Base-by-base conservation (phyloP, 2,888 invertebrate species). In the Pogonocherus hispidulus region DNA sequence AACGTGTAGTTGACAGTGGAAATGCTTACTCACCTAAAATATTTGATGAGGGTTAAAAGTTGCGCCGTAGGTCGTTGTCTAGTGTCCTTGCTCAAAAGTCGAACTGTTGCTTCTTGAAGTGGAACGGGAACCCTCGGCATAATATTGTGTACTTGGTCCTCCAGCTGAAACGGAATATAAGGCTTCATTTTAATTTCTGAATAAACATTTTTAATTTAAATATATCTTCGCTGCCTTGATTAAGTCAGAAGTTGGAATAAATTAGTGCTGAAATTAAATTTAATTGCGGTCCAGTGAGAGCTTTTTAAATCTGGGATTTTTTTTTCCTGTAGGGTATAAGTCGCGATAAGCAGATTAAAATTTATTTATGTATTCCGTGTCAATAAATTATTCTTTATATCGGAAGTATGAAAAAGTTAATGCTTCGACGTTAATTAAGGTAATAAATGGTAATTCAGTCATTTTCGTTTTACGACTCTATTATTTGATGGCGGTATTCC, bases 41-140 rank as follows among this genome's bases (percentile, higher is more conserved):
- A 96, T 83, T 94, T 94, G 84, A 95, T 94, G 79, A 97, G 90
- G 41, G 96, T 93, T 76, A 99, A 89, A 65, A 97, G 89, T 84
- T 97, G 97, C 35, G 97, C 94, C 20, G 94, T 94, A 4, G 98
- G 98, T 75, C 99, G 89, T 74, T 94, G 92, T 73, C 94, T 90
- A 0, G 95, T 92, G 81, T 98, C 96, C 73, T 91, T 91, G 78
- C 92, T 92, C 64, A 97, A 89, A 80, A 98, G 90, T 71, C 96
- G 90, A 60, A 93, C 91, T 4, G 94, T 91, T 0, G 96, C 96
- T 86, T 98, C 98, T 81, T 95, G 96, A 57, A 98, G 89, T 1
- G 93, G 93, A 51, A 91, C 86, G 4, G 97, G 97, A 77, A 98
- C 90, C 73, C 92, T 88, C 9, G 93, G 92, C 79, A 96, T 86